A percentile compares a stretch with the other conserved stretches of the same genome.
These are phyloP conservation scores for Cybosia mesomella DNA, from an alignment of 2,888 invertebrate species.

Conservation along the genomic window DNA sequence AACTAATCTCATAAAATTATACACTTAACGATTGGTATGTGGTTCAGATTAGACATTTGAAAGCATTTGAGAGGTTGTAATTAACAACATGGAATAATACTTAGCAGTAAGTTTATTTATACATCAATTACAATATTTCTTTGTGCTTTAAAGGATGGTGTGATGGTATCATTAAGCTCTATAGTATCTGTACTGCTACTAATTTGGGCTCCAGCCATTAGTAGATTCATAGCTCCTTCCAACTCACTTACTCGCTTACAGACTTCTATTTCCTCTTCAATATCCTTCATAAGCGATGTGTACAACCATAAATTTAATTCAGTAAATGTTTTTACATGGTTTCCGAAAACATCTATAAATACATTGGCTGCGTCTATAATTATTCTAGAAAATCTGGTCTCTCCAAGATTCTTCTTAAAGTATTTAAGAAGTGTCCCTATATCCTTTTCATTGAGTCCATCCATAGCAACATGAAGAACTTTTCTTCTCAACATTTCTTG, in stretches of 20 bases:
- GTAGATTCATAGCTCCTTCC: conserved; percentile 90
- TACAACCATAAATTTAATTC: conserved; percentile 88
- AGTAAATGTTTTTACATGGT: conserved; percentile 88
- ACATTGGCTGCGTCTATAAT: conserved; percentile 91
- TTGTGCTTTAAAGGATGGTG: conserved; percentile 81
- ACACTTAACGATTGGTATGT: too few relatives aligned
- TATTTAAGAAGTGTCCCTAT: conserved; percentile 91
- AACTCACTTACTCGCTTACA: conserved; percentile 88
- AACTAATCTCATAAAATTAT: too few relatives aligned
- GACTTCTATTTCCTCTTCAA: conserved; percentile 90
- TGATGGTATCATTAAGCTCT: conserved; percentile 66
- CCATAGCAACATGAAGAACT: conserved; percentile 91
- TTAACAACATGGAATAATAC: not conserved
- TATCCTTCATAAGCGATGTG: conserved; percentile 85
- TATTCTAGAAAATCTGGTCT: conserved; percentile 91
- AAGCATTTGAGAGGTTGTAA: not conserved
- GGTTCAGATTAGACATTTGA: too few relatives aligned
- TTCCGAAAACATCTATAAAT: conserved; percentile 92
- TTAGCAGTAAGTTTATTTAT: conserved; percentile 36
- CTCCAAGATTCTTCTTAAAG: conserved; percentile 91
- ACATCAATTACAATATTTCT: conserved; percentile 88
- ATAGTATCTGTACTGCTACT: conserved; percentile 70
- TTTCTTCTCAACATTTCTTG: conserved; percentile 95
- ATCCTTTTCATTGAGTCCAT: conserved; percentile 90
- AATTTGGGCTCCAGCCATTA: conserved; percentile 88